phyloP scores from a whole-genome alignment of 1,140 invertebrate genomes.

The Ceratoteleas bidentatus region DNA sequence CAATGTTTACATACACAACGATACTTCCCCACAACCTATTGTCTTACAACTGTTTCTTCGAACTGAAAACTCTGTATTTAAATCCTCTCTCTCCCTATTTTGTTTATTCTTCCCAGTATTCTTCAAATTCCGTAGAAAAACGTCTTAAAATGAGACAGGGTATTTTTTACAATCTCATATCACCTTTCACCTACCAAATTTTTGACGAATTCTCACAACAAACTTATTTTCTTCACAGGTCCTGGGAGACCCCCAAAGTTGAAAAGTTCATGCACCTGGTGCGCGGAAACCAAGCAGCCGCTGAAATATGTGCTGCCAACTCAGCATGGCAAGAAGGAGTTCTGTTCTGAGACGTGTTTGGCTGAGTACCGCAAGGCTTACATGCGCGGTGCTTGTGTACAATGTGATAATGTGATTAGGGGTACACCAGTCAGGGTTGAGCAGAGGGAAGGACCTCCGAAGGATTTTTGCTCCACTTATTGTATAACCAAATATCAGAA shows the following conservation, averaged over 20 bases:
- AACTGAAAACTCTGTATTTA: too few species aligned
- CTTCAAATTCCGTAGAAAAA: too few species aligned
- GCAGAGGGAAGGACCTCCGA: slow-evolving; percentile 83
- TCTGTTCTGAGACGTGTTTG: slow-evolving; percentile 94
- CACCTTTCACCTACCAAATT: too few species aligned
- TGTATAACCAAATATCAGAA: slow-evolving; percentile 91
- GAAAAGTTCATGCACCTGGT: slow-evolving; percentile 89
- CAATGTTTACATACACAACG: too few species aligned
- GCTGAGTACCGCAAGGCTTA: slow-evolving; percentile 93
- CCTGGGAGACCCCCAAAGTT: slow-evolving; percentile 89
- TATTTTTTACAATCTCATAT: too few species aligned
- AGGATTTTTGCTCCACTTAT: slow-evolving; percentile 91
- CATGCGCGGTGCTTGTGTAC: slow-evolving; percentile 90
- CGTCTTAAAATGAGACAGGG: too few species aligned
- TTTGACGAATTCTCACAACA: too few species aligned
- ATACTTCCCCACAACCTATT: too few species aligned
- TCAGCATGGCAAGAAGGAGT: slow-evolving; percentile 94
- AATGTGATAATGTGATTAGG: slow-evolving; percentile 92
- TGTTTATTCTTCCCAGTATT: too few species aligned
- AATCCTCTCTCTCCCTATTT: too few species aligned
- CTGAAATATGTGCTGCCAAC: slow-evolving; percentile 93
- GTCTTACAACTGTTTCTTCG: too few species aligned
- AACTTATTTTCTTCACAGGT: slow-evolving; percentile 70
- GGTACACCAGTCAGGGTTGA: slow-evolving; percentile 83
- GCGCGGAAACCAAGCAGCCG: slow-evolving; percentile 89